Evolutionary conservation across 2,113 vertebrate species (phyloP), one percentile per base, ranked within the genome.

Genomic region (Paracanthobrama guichenoti): DNA sequence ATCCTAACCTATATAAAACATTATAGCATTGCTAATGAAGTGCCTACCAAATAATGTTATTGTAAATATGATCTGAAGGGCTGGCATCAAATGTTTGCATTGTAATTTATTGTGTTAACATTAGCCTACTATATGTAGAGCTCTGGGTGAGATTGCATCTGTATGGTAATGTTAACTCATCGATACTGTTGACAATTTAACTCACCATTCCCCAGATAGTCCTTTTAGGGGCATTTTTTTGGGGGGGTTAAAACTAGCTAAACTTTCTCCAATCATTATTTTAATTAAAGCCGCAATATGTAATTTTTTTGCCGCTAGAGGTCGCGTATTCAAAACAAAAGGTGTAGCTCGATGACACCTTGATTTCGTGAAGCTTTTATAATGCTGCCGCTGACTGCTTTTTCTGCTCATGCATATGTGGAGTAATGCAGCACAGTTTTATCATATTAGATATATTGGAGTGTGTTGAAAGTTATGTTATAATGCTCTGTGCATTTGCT

Each of bases 181-280:
- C 24, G 13, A 74, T 46, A 50, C 16, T 35, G 42, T 22, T 46
- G 44, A 46, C 72, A 50, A 76, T 85, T 80, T 80, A 42, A 48
- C 59, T 55, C 39, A 35, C 12, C 60, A 2, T 53, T 50, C 53
- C 50, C 44, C 75, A 14, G 67, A 24, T 31, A 39, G 73, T 18
- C 46, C 78, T 79, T 85, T 83, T 48, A 62, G n/a, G 59, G 6
- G 10, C 42, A 44, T 2, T 50, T 50, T 50, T 87, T 79, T 84
- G n/a, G n/a, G n/a, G n/a, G n/a, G 67, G 84, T 78, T 12, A 82
- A 64, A 89, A 82, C 78, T 62, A 66, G 82, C 73, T 53, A n/a
- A n/a, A n/a, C n/a, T 28, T 59, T 9, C 26, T 64, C 60, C 28
- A 6, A 6, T 28, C 4, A 28, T 64, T 31, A 28, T 64, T 31